These are phyloP conservation scores for Crematogaster levior DNA, from an alignment of 2,888 invertebrate genomes.

Conservation along the genomic window DNA sequence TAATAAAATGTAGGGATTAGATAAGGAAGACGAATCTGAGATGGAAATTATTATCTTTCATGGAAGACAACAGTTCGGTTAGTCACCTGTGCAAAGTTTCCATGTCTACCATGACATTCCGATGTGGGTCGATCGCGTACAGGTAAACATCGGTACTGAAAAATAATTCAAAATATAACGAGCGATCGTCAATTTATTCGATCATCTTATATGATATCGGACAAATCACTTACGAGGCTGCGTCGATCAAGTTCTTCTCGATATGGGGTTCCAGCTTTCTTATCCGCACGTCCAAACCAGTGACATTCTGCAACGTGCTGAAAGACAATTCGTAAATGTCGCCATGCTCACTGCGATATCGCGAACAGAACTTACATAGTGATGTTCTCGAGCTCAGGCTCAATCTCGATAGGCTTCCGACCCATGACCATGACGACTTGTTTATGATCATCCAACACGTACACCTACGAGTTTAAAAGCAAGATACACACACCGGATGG, in stretches of 20 bases:
- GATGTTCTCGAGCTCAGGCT: slow-evolving; percentile 90
- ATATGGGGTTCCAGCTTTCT: slow-evolving; percentile 92
- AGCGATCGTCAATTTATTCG: not conserved
- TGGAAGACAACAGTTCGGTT: not conserved
- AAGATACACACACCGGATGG: slow-evolving; percentile 5
- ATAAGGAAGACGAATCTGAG: not conserved
- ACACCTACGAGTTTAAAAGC: slow-evolving; percentile 87
- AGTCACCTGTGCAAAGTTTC: slow-evolving; percentile 91
- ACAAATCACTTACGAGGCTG: slow-evolving; percentile 88
- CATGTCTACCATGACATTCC: slow-evolving; percentile 93
- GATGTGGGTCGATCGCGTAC: slow-evolving; percentile 93
- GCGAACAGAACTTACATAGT: slow-evolving; percentile 86
- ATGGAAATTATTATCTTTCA: no score
- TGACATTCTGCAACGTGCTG: slow-evolving; percentile 90
- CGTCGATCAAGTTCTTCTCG: slow-evolving; percentile 89
- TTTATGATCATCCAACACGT: slow-evolving; percentile 93
- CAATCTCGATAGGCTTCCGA: slow-evolving; percentile 92
- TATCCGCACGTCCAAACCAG: slow-evolving; percentile 92
- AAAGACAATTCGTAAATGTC: slow-evolving; percentile 61
- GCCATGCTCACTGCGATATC: not conserved
- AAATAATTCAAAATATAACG: slow-evolving; percentile 25
- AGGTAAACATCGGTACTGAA: slow-evolving; percentile 94
- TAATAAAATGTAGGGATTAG: not conserved
- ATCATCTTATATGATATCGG: not conserved
- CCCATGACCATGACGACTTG: slow-evolving; percentile 93